These are phyloP conservation scores for Allygus modestus DNA, from an alignment of 2,888 invertebrate genomes.

Conservation along the genomic window DNA sequence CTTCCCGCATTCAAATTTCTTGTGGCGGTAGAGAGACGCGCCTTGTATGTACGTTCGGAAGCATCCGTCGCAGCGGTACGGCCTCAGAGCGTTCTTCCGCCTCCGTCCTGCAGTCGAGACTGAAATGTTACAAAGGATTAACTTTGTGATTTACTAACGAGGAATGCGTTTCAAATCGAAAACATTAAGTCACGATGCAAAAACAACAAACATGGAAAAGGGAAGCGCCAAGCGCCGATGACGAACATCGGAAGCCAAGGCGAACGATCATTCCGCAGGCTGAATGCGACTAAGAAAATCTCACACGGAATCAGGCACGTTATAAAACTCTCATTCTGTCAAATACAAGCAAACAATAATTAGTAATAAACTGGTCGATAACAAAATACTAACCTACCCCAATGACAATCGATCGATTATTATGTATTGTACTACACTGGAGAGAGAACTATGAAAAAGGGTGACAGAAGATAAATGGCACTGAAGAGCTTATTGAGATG, in stretches of 20 bases:
- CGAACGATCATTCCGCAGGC: slow-evolving; percentile 42
- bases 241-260: slow-evolving; percentile 27
- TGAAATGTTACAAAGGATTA: not conserved
- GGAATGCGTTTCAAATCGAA: not conserved
- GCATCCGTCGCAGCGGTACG: slow-evolving; percentile 61
- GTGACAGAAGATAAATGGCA: not conserved
- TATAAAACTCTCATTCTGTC: slow-evolving; percentile 17
- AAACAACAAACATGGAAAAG: slow-evolving; percentile 10
- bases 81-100: slow-evolving; percentile 42
- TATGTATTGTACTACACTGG: not conserved
- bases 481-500: not conserved
- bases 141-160: not conserved
- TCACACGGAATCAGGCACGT: slow-evolving; percentile 25
- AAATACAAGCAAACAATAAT: not conserved
- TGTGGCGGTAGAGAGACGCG: slow-evolving; percentile 71
- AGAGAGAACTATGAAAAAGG: not conserved
- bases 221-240: slow-evolving; percentile 4
- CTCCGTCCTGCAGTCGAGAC: not conserved
- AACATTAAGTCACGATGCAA: slow-evolving; percentile 34
- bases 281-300: slow-evolving; percentile 12
- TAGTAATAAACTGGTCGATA: not conserved
- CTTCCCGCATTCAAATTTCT: slow-evolving; percentile 69
- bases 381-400: slow-evolving; percentile 4
- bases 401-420: not conserved
- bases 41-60: slow-evolving; percentile 60